Evolutionary conservation across 2,888 invertebrate species (phyloP).

Genomic region (Pimpla rufipes): DNA sequence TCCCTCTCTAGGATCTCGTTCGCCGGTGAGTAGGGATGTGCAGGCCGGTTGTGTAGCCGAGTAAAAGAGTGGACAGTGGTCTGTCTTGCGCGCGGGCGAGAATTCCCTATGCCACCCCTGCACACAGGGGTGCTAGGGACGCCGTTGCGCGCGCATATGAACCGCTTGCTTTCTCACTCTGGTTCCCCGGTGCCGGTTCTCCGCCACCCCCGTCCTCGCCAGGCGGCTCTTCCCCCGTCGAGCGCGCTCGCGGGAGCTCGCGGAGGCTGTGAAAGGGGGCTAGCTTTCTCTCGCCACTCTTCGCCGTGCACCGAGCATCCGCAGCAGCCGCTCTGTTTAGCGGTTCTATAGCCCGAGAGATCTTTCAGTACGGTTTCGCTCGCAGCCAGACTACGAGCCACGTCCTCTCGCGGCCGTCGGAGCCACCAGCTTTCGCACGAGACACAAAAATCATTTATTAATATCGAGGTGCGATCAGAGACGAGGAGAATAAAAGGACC

Average conservation of each 20-base stretch:
- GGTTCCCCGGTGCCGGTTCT: conserved; percentile 38
- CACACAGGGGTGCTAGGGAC: conserved; percentile 26
- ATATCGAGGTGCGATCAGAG: conserved; percentile 89
- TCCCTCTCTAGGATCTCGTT: background rate
- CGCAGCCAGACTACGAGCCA: conserved; percentile 56
- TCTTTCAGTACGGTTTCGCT: conserved; percentile 46
- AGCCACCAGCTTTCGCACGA: conserved; percentile 29
- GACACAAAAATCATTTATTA: conserved; percentile 91
- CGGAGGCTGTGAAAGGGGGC: conserved; percentile 60
- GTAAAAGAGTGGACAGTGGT: conserved; percentile 76
- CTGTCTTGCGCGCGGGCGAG: conserved; percentile 70
- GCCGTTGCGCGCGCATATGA: conserved; percentile 64
- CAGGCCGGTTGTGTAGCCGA: conserved; percentile 50
- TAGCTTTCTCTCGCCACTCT: conserved; percentile 82
- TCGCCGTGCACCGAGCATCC: conserved; percentile 30
- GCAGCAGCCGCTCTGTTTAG: conserved; percentile 45
- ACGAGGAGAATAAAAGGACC: conserved; percentile 87
- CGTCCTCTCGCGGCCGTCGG: conserved; percentile 79
- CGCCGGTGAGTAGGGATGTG: conserved; percentile 33
- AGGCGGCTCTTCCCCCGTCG: conserved; percentile 57
- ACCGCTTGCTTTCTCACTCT: conserved; percentile 39
- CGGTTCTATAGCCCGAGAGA: conserved; percentile 27
- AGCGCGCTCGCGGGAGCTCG: conserved; percentile 69
- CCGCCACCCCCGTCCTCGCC: conserved; percentile 43
- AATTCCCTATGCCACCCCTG: conserved; percentile 41